Evolutionary conservation across 2,113 vertebrate species (phyloP).

Genomic region (Pandion haliaetus): DNA sequence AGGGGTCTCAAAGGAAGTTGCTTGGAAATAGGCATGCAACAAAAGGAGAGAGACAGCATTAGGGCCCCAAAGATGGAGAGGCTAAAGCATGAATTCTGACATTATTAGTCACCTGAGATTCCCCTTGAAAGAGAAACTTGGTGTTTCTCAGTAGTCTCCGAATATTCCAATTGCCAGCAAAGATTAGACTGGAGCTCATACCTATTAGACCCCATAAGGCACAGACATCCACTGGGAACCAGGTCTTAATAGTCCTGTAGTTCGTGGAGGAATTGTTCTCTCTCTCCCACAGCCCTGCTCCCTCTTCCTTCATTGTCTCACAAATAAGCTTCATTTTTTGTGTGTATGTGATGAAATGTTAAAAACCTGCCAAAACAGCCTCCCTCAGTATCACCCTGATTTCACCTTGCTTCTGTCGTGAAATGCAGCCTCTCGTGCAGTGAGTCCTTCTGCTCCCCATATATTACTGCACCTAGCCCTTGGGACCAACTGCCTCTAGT

Average conservation of each 20-base stretch:
- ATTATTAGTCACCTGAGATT: conserved; percentile 32
- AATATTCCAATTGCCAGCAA: conserved; percentile 29
- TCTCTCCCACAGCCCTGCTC: background rate
- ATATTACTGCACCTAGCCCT: background rate
- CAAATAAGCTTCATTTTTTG: background rate
- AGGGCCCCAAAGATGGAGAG: background rate
- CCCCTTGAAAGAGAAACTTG: conserved; percentile 2
- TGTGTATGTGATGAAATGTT: background rate
- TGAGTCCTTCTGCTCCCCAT: background rate
- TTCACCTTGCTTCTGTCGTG: background rate
- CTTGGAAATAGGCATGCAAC: background rate
- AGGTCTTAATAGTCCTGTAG: background rate
- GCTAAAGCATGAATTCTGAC: conserved; percentile 14
- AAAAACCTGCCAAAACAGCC: background rate
- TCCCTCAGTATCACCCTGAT: background rate
- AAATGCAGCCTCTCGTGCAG: background rate
- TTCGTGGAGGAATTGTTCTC: background rate
- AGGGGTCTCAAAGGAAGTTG: conserved; percentile 22
- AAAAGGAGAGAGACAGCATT: background rate
- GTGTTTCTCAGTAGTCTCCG: background rate
- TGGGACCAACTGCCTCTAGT: background rate
- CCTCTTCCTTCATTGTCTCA: background rate
- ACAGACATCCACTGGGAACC: background rate
- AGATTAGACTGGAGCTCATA: background rate
- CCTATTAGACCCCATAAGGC: background rate